Conservation (phyloP, 2,888 invertebrate genomes). For the Girardia tigrina region DNA sequence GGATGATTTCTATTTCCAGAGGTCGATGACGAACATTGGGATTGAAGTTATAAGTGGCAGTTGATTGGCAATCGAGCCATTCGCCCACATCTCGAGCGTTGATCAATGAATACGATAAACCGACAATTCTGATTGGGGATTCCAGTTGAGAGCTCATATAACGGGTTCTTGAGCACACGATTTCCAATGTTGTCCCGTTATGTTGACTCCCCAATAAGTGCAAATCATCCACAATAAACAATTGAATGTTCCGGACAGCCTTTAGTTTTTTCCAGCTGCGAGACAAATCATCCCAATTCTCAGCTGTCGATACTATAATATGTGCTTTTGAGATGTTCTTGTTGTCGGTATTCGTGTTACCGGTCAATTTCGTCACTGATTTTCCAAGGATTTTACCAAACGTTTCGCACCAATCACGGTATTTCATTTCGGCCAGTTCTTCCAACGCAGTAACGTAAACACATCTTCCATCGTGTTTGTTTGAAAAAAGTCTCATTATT, state of each 20-base stretch:
- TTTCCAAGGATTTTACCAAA: slow-evolving; percentile 65
- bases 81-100: slow-evolving; percentile 87
- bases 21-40: slow-evolving; percentile 79
- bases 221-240: slow-evolving; percentile 89
- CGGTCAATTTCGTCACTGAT: slow-evolving; percentile 71
- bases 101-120: slow-evolving; percentile 76
- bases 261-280: no score
- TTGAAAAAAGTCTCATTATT: slow-evolving; percentile 67
- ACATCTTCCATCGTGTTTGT: slow-evolving; percentile 58
- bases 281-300: no score
- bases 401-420: slow-evolving; percentile 77
- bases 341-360: slow-evolving; percentile 89
- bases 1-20: slow-evolving; percentile 80
- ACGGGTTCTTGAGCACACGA: slow-evolving; percentile 73
- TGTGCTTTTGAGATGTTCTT: slow-evolving; percentile 59
- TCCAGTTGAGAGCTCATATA: slow-evolving; percentile 85
- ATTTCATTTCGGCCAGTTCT: slow-evolving; percentile 64
- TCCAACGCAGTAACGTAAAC: slow-evolving; percentile 87
- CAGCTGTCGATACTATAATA: no score
- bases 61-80: slow-evolving; percentile 84
- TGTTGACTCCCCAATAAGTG: slow-evolving; percentile 57
- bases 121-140: slow-evolving; percentile 74
- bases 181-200: slow-evolving; percentile 55
- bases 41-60: slow-evolving; percentile 92
- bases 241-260: no score